Conservation (phyloP, 2,888 invertebrate genomes). For the Noctua comes region DNA sequence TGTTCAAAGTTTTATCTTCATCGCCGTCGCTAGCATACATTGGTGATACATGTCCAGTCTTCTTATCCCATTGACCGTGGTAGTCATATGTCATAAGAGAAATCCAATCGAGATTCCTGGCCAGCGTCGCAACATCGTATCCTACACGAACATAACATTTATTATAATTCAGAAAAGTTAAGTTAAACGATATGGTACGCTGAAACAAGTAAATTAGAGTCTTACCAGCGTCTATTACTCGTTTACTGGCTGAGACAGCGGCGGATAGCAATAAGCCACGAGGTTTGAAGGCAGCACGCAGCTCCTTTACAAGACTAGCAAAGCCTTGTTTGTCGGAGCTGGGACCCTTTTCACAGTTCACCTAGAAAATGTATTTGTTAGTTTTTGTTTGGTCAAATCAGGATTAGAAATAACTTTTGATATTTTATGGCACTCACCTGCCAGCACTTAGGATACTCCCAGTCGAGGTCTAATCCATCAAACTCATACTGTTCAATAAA, state of each 20-base stretch:
- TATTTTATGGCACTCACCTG: conserved; percentile 89
- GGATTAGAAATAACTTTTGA: conserved; percentile 9
- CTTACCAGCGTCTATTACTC: conserved; percentile 94
- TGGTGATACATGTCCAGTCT: conserved; percentile 97
- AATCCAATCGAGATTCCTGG: conserved; percentile 96
- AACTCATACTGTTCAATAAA: conserved; percentile 95
- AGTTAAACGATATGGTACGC: background rate
- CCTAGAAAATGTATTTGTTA: conserved; percentile 81
- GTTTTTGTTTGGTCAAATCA: too few species aligned
- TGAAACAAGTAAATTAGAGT: background rate
- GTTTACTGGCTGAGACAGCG: conserved; percentile 96
- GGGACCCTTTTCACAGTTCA: conserved; percentile 95
- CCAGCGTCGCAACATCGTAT: conserved; percentile 94
- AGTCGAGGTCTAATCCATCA: conserved; percentile 97
- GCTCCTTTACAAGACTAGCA: conserved; percentile 93
- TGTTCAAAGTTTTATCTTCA: conserved; percentile 94
- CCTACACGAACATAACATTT: conserved; percentile 70
- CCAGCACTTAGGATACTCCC: conserved; percentile 98
- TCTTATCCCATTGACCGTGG: conserved; percentile 97
- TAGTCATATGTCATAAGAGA: conserved; percentile 98
- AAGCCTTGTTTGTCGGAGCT: conserved; percentile 95
- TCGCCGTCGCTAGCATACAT: conserved; percentile 95
- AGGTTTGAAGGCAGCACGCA: conserved; percentile 93
- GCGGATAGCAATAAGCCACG: conserved; percentile 94
- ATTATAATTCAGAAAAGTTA: conserved; percentile 3